Evolutionary conservation across 2,888 invertebrate species (phyloP), one percentile per base, ranked within the genome.

Genomic region (Phengaris arion): DNA sequence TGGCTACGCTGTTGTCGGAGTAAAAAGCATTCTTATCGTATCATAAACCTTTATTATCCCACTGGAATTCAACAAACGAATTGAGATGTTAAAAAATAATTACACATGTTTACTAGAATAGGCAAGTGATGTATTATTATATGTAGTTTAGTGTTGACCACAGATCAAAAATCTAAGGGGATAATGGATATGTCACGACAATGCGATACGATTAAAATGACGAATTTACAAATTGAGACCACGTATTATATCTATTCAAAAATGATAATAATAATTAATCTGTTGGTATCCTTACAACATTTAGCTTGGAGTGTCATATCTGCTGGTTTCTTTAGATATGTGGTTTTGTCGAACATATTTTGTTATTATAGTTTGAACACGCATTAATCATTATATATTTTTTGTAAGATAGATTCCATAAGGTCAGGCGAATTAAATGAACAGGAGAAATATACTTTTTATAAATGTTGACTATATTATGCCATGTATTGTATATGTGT

Each of bases 291-390:
- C 22, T 10, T 6, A 52, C 52, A 64, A 64, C 10, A 64, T 12
- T 64, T 59, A 22, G 8, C 59, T 48, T 59, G 22, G 15, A 64
- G 64, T 64, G 64, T 64, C 64, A 45, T 35, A 6, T 64, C 64
- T 64, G 7, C 64, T 64, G 35, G 64, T 64, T 35, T 64, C 15
- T 12, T 64, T 6, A 64, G 64, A 64, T 64, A 12, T 64, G 35
- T 64, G 64, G 64, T 45, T 64, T 64, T 35, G 10, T 64, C 86
- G 87, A 86, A 86, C 85, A 85, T 87, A 35, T 46, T 70, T 35
- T 88, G 87, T 87, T 87, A 35, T 35, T 45, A 64, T 86, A 83
- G 84, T 87, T 87, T 86, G 87, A 68, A 74, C 76, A 74, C 77
- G 73, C 74, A 79, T 77, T 81, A 79, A 22, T 22, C 22, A 22